Evolutionary conservation across 2,888 invertebrate genomes (phyloP).

Genomic region (Polia nebulosa): DNA sequence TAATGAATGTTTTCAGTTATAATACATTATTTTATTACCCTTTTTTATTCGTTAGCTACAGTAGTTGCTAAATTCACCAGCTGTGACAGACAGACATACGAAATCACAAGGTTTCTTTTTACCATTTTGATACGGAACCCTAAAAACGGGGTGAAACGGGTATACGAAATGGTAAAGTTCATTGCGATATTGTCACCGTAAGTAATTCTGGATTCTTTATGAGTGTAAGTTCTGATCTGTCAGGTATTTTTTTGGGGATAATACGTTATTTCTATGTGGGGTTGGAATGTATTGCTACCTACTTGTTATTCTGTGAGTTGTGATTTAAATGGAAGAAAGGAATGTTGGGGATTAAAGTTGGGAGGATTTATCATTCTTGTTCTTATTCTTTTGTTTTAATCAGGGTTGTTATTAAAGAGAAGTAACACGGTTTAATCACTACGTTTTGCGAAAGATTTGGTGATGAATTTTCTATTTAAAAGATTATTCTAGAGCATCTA

Average conservation of each 20-base stretch:
- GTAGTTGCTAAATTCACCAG: neutral
- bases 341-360: slow-evolving; percentile 1
- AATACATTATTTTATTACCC: no score
- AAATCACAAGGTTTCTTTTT: neutral
- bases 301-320: slow-evolving; percentile 47
- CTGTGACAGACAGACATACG: neutral
- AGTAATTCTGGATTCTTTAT: slow-evolving; percentile 63
- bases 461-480: no score
- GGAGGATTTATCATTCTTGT: slow-evolving; percentile 7
- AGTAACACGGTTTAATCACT: neutral
- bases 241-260: slow-evolving; percentile 50
- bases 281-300: slow-evolving; percentile 34
- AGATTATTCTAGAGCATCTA: no score
- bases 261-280: slow-evolving; percentile 44
- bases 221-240: slow-evolving; percentile 43
- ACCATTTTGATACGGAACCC: neutral
- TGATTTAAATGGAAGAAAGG: slow-evolving; percentile 24
- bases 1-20: no score
- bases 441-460: neutral
- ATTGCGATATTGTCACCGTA: slow-evolving; percentile 63
- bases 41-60: no score
- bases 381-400: slow-evolving; percentile 15
- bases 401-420: neutral
- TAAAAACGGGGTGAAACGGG: slow-evolving; percentile 46
- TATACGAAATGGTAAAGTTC: slow-evolving; percentile 64